Base-by-base conservation (phyloP, 2,888 invertebrate genomes). In the Chorisops tibialis region DNA sequence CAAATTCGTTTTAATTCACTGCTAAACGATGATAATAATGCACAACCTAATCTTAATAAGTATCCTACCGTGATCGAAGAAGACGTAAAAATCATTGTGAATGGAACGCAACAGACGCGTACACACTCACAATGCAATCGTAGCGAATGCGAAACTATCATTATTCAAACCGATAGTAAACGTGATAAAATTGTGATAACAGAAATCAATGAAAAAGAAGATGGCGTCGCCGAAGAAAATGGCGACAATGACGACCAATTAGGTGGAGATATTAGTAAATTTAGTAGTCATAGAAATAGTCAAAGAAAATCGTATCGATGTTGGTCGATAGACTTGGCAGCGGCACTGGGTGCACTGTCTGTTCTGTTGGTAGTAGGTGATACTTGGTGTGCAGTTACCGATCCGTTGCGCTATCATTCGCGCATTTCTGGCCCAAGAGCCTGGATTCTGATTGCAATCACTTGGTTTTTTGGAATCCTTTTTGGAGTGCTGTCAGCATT, bases 361-460 rank as follows among this genome's bases (percentile, higher is more conserved):
- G 78, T 79, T 21, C 70, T 79, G 0, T 67, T 79, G 5, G 76
- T 79, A 1, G 78, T 79, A 3, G 77, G 83, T 16, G 84, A 85
- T 70, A 80, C 84, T 51, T 84, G 83, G 77, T 82, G 80, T 68
- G 85, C 84, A 3, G 82, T 85, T 12, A 81, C 83, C 16, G 82
- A 82, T 67, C 84, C 85, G 0, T 72, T 85, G 63, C 82, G 83
- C 50, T 85, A 85, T 72, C 81, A 82, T 69, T 80, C 81, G 67
- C 75, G 77, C 51, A 80, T 80, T 56, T 79, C 79, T 45, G 76
- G 75, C 18, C 69, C 77, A 1, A 77, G 77, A 47, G 76, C 79
- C 0, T 79, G 77, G 74, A 68, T 77, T 18, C 70, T 80, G 59
- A 80, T 80, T 6, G 75, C 74, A 2, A 68, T 75, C 19, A 76